phyloP scores from a whole-genome alignment of 2,113 vertebrate species.

The Daboia siamensis region DNA sequence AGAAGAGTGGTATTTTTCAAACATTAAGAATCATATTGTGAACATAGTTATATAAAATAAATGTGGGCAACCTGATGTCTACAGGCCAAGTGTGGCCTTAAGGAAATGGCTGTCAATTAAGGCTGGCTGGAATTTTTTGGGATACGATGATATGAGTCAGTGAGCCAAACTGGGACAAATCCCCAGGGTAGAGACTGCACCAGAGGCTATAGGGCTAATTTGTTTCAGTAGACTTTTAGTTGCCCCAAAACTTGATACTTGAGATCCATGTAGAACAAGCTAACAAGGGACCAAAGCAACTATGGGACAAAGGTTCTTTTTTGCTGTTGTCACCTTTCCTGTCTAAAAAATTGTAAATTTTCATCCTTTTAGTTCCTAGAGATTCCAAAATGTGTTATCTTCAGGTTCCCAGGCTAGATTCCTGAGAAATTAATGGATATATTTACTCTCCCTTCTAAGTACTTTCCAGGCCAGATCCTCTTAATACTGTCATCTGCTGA shows the following conservation, averaged over 20 bases:
- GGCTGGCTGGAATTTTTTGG: neutral
- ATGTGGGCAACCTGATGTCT: neutral
- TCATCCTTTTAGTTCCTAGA: neutral
- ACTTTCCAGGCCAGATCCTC: neutral
- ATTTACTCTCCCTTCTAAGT: neutral
- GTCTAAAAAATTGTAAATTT: neutral
- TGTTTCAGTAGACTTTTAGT: neutral
- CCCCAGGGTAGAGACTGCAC: neutral
- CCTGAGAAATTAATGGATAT: neutral
- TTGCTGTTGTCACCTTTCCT: neutral
- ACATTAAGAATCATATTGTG: neutral
- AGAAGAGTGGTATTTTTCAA: neutral
- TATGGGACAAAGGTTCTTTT: neutral
- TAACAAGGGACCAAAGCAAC: neutral
- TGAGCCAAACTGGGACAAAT: neutral
- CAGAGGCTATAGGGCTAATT: neutral
- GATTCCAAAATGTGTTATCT: neutral
- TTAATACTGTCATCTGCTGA: neutral
- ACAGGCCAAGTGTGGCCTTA: neutral
- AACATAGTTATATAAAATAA: neutral
- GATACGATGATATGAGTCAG: neutral
- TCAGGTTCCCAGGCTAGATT: neutral
- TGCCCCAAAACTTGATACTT: neutral
- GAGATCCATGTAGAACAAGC: neutral
- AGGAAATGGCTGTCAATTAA: neutral